Conservation (phyloP, 1,140 invertebrate species). For the Chlorops oryzae region DNA sequence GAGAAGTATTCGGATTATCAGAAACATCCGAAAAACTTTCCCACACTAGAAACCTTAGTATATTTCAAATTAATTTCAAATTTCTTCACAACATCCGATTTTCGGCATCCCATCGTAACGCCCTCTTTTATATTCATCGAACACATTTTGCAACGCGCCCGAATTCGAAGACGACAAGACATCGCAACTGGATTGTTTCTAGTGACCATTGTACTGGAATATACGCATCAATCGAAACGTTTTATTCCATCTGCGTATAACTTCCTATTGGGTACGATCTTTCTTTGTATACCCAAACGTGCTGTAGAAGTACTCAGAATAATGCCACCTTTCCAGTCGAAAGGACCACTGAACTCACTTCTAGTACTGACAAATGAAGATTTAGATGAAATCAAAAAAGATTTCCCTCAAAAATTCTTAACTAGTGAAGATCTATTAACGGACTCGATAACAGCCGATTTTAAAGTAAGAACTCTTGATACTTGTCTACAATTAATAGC, state of each 20-base stretch:
- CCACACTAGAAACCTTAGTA: conserved; percentile 66
- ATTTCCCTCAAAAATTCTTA: conserved; percentile 15
- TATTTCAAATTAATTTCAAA: conserved; percentile 72
- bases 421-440: conserved; percentile 31
- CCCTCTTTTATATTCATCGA: conserved; percentile 77
- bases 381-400: conserved; percentile 13
- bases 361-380: conserved; percentile 22
- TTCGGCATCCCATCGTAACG: conserved; percentile 76
- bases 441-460: conserved; percentile 51
- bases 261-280: conserved; percentile 66
- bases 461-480: conserved; percentile 55
- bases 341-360: conserved; percentile 43
- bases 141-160: conserved; percentile 64
- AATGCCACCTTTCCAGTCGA: conserved; percentile 59
- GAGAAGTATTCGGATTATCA: conserved; percentile 66
- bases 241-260: conserved; percentile 71
- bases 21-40: conserved; percentile 58
- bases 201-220: conserved; percentile 68
- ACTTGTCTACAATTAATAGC: conserved; percentile 52
- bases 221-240: conserved; percentile 71
- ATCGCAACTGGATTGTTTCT: conserved; percentile 75
- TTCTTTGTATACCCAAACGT: conserved; percentile 56
- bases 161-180: conserved; percentile 58
- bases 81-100: conserved; percentile 84
- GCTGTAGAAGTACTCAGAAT: conserved; percentile 54